Base-by-base conservation (phyloP, 2,888 invertebrate genomes). In the Drosophila tanythrix region DNA sequence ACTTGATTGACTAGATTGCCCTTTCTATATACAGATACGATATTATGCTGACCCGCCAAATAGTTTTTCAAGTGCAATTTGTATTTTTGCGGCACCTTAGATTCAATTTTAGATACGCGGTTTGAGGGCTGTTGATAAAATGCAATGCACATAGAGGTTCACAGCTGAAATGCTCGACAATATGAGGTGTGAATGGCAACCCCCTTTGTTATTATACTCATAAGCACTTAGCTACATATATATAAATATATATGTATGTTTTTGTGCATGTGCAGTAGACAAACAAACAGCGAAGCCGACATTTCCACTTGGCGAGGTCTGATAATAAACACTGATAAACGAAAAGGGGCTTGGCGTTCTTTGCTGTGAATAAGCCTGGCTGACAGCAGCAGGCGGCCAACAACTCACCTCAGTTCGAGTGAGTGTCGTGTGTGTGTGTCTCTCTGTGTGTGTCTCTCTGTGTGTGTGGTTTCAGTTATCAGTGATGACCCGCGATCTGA, bases 61-160 rank as follows among this genome's bases (percentile, higher is more conserved):
- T 62, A 48, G 43, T 78, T 78, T 78, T 78, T 78, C 78, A 79
- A 78, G 78, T 61, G 78, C 78, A 66, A 59, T 79, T 73, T 68
- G 57, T 71, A 70, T 71, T 69, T 70, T 35, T 58, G 29, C 72
- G 60, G 58, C 82, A 83, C 66, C 88, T 79, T 55, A 84, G 91
- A 87, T 87, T 89, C 77, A 90, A 87, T 87, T 87, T 87, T 72
- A 87, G 86, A 90, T 87, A 89, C 58, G 67, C 52, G 59, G 60
- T 76, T 72, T 66, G 83, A 82, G 80, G 56, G 87, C 72, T 89
- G 89, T 73, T 88, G 81, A 88, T 74, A 90, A 77, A 86, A 74
- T 80, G 84, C 87, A 83, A 62, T 74, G 83, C 81, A 90, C 89
- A 88, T 72, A 82, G 36, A 83, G 69, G 88, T 63, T 61, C 64